A percentile compares a stretch with the other conserved stretches of the same genome.
Evolutionary conservation across 2,797 vertebrate genomes (phyloP).

Genomic region (Cyprinella venusta): DNA sequence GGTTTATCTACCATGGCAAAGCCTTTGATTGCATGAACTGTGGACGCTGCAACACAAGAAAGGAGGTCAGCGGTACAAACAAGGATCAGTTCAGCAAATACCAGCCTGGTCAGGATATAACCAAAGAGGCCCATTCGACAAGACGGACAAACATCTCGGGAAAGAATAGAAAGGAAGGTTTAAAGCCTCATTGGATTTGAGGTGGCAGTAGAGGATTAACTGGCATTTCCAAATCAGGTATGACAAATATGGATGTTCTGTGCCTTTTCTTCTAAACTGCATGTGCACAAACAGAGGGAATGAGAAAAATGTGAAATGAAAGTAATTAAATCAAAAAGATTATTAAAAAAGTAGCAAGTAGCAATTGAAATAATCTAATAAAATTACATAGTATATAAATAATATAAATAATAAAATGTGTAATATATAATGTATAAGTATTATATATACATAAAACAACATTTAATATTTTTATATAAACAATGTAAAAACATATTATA

Average conservation of each 20-base stretch:
- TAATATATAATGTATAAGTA: not conserved
- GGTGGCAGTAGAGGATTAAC: constrained; percentile 83
- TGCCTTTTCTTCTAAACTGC: constrained; percentile 74
- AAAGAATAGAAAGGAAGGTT: constrained; percentile 71
- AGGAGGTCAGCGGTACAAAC: constrained; percentile 81
- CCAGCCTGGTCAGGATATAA: constrained; percentile 78
- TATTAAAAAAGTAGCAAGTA: constrained; percentile 73
- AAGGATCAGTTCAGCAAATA: constrained; percentile 86
- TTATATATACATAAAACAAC: not conserved
- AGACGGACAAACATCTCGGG: constrained; percentile 71
- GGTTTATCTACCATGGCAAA: constrained; percentile 88
- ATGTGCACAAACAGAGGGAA: constrained; percentile 70
- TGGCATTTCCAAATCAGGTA: constrained; percentile 91
- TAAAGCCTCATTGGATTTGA: constrained; percentile 84
- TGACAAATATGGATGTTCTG: constrained; percentile 80
- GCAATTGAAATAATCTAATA: constrained; percentile 9
- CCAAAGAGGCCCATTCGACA: constrained; percentile 73
- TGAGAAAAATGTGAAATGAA: constrained; percentile 71
- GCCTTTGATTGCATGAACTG: constrained; percentile 88
- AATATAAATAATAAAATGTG: too few species aligned
- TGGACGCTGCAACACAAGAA: constrained; percentile 78
- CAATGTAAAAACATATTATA: too few species aligned
- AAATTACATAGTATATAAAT: not conserved
- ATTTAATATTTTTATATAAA: not conserved
- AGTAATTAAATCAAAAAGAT: constrained; percentile 67